Conservation (phyloP, 2,888 invertebrate genomes). For the Philaethria dido region DNA sequence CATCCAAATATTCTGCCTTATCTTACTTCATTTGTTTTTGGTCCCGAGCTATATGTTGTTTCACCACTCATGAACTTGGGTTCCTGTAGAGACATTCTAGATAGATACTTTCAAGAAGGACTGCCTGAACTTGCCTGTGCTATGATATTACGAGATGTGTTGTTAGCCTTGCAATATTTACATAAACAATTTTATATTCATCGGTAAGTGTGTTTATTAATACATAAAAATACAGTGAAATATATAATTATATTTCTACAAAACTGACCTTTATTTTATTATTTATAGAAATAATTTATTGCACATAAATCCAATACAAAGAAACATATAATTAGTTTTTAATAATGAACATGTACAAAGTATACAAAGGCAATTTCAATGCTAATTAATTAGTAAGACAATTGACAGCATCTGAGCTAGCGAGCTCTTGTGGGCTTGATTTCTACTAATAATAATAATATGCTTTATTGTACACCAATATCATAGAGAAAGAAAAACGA, state of each 20-base stretch:
- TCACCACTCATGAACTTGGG: slow-evolving; percentile 93
- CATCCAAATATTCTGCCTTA: slow-evolving; percentile 92
- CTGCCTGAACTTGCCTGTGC: slow-evolving; percentile 92
- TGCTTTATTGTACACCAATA: too few species aligned
- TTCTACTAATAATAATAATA: too few species aligned
- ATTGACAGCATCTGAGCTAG: too few species aligned
- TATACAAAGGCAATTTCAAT: too few species aligned
- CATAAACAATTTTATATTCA: slow-evolving; percentile 94
- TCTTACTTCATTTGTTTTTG: slow-evolving; percentile 89
- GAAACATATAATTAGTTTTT: too few species aligned
- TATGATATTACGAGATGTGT: slow-evolving; percentile 90
- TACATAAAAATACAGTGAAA: too few species aligned
- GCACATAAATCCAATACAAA: background rate
- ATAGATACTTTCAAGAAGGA: slow-evolving; percentile 89
- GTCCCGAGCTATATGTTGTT: slow-evolving; percentile 90
- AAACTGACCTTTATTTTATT: too few species aligned
- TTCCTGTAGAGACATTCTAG: slow-evolving; percentile 91
- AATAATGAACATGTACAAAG: too few species aligned
- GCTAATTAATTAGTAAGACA: too few species aligned
- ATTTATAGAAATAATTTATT: background rate
- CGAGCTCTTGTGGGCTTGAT: too few species aligned
- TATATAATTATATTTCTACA: too few species aligned
- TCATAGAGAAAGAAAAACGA: too few species aligned
- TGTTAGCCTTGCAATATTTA: slow-evolving; percentile 92
- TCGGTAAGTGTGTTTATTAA: slow-evolving; percentile 78